Percentiles rank a stretch among this genome's conserved stretches.
Evolutionary conservation across 2,113 vertebrate genomes (phyloP).

Genomic region (Mastomys coucha): DNA sequence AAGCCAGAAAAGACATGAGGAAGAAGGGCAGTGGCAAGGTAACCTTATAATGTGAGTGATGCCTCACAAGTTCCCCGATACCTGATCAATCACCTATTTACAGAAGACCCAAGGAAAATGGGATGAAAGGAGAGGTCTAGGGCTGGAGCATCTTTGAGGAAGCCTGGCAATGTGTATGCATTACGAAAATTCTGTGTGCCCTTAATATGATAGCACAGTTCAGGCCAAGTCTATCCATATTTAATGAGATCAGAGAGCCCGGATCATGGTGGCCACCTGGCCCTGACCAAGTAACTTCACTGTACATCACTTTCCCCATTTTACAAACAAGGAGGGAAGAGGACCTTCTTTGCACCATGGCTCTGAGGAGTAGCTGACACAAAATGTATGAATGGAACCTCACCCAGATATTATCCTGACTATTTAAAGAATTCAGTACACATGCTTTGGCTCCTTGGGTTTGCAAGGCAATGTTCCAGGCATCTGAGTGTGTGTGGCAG

Average conservation of each 20-base stretch:
- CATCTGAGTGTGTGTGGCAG: neutral
- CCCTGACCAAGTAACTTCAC: neutral
- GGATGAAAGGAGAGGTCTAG: neutral
- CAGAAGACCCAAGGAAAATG: neutral
- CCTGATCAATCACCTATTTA: neutral
- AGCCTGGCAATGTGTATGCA: neutral
- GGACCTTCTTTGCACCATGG: neutral
- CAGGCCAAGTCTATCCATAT: neutral
- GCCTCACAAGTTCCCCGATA: neutral
- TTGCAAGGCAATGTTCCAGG: neutral
- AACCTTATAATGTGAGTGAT: neutral
- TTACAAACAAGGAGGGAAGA: neutral
- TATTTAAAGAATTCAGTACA: slow-evolving; percentile 55
- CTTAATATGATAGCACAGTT: slow-evolving; percentile 1
- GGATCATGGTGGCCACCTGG: neutral
- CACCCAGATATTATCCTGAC: slow-evolving; percentile 37
- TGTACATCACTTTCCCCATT: neutral
- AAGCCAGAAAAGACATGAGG: neutral
- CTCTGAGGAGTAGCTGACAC: slow-evolving; percentile 14
- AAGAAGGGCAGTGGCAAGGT: neutral
- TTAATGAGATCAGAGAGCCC: neutral
- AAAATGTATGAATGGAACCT: slow-evolving; percentile 38
- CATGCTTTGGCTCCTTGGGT: slow-evolving; percentile 24
- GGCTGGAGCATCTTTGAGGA: neutral
- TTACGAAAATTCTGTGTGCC: neutral